Conservation (phyloP, 2,113 vertebrate species). For the Gobiocypris rarus region DNA sequence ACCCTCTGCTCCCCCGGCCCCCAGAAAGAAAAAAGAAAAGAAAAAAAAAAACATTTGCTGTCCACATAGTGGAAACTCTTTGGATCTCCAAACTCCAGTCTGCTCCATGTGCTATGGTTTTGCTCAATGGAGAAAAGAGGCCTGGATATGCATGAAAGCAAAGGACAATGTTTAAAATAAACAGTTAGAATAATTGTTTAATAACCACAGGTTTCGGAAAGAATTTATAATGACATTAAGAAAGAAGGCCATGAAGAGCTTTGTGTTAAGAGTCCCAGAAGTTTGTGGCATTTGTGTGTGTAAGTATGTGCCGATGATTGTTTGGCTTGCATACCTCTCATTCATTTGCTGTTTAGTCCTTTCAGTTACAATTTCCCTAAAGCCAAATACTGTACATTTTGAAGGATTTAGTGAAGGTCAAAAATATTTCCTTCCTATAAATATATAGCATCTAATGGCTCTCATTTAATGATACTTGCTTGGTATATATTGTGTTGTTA, state of each 20-base stretch:
- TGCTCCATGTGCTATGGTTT: conserved; percentile 45
- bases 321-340: conserved; percentile 18
- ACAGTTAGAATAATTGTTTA: conserved; percentile 54
- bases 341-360: conserved; percentile 37
- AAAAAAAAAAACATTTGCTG: conserved; percentile 11
- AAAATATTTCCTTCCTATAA: conserved; percentile 38
- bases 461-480: conserved; percentile 24
- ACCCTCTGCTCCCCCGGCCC: conserved; percentile 29
- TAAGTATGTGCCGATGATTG: conserved; percentile 1
- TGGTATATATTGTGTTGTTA: conserved; percentile 11
- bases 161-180: conserved; percentile 53
- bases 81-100: conserved; percentile 33
- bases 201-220: conserved; percentile 57
- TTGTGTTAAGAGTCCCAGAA: conserved; percentile 43
- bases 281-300: conserved; percentile 39
- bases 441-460: conserved; percentile 34
- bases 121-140: conserved; percentile 36
- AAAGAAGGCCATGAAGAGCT: conserved; percentile 37
- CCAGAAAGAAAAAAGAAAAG: not conserved
- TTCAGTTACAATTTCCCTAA: conserved; percentile 32
- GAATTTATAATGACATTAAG: conserved; percentile 55
- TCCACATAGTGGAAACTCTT: conserved; percentile 58
- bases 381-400: conserved; percentile 46
- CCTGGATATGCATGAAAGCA: conserved; percentile 53
- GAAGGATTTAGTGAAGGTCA: conserved; percentile 18